Base-by-base conservation (phyloP, 2,113 vertebrate species). In the Oreochromis niloticus region DNA sequence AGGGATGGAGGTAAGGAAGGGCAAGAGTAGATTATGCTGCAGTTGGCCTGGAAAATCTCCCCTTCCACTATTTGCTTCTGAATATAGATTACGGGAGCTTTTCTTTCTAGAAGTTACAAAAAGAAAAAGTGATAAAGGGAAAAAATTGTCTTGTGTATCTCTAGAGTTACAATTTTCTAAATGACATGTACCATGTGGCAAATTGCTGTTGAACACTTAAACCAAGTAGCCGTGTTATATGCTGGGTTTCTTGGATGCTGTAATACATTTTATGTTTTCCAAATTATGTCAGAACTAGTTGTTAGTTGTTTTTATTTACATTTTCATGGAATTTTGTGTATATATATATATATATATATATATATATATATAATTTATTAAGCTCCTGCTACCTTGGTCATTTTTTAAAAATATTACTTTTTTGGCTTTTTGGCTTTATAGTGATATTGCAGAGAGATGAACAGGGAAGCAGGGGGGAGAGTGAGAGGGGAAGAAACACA, bases 1-100 rank as follows among this genome's bases (percentile, higher is more conserved):
- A 95, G 39, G 12, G 61, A 78, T 4, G 92, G 94, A 17, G 90
- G 87, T 34, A 86, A 80, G 11, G 19, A 30, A 9, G 90, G 91
- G 39, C 94, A 95, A 50, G 93, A 89, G 61, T 88, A 48, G 4
- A 1, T 52, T 50, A 93, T 6, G 6, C 61, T 87, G 52, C 94
- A 94, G 27, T 66, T 83, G 19, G 63, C 83, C 6, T 54, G 66
- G 41, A 94, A 91, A 4, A 22, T 9, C 1, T 79, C 59, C 9
- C 91, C 91, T 17, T 88, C 89, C 27, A 80, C 10, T 6, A 90
- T 85, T 9, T n/a, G 1, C 11, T 32, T 52, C 34, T 80, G 39
- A 4, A 87, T 59, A 0, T 61, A 46, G 14, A 94, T 63, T 1
- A 1, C 4, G 6, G 91, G 81, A 36, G 7, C 1, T 16, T 24